Percentiles rank a stretch among this genome's conserved stretches.
Evolutionary conservation across 2,888 invertebrate genomes (phyloP).

Genomic region (Thysanoteuthis rhombus): DNA sequence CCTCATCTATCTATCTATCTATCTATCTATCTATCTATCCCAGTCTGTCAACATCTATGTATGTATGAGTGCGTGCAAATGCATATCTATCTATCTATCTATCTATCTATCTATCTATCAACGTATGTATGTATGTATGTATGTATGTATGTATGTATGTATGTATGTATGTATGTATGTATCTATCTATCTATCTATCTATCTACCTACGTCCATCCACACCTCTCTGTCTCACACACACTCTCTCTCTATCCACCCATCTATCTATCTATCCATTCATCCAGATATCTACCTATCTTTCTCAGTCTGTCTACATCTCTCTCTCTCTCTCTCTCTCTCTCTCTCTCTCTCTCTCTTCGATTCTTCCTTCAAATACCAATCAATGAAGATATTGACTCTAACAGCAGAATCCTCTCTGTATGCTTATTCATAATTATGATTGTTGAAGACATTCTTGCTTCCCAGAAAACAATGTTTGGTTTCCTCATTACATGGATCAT

Average conservation of each 20-base stretch:
- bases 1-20: too few species aligned
- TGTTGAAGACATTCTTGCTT: neutral
- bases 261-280: slow-evolving; percentile 14
- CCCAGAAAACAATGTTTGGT: neutral
- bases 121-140: too few species aligned
- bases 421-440: neutral
- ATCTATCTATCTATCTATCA: neutral
- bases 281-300: too few species aligned
- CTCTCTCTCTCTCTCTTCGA: too few species aligned
- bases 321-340: neutral
- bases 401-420: neutral
- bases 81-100: slow-evolving; percentile 22
- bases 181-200: slow-evolving; percentile 14
- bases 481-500: neutral
- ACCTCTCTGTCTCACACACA: neutral
- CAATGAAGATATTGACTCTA: neutral
- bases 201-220: neutral
- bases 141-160: neutral
- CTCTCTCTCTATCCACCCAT: neutral
- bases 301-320: too few species aligned
- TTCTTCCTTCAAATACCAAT: neutral
- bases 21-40: neutral
- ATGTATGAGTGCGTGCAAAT: too few species aligned
- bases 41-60: too few species aligned
- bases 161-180: neutral